Evolutionary conservation across 2,113 vertebrate genomes (phyloP).

Genomic region (Collichthys lucidus): DNA sequence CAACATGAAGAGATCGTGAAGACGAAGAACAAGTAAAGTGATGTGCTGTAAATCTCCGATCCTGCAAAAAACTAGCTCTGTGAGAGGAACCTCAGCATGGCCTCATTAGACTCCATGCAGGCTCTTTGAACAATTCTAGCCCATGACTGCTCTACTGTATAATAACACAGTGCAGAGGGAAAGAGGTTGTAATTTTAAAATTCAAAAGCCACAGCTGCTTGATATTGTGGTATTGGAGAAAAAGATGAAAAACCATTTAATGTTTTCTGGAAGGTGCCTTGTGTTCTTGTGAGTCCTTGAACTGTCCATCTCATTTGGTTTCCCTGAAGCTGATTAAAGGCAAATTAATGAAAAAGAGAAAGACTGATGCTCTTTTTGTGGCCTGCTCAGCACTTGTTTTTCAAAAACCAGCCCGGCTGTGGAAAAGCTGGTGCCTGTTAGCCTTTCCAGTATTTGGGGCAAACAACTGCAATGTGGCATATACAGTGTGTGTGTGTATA

Average conservation of each 20-base stretch:
- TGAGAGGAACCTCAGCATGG: not conserved
- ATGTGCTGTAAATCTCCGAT: too few species aligned
- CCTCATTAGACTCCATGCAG: too few species aligned
- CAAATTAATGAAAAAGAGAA: slow-evolving; percentile 2
- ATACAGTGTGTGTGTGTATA: too few species aligned
- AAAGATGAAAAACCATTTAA: slow-evolving; percentile 29
- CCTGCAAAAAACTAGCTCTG: not conserved
- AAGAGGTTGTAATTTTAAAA: slow-evolving; percentile 54
- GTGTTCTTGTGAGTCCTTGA: slow-evolving; percentile 5
- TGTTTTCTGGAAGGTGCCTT: slow-evolving; percentile 34
- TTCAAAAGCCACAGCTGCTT: slow-evolving; percentile 51
- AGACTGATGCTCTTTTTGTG: slow-evolving; percentile 3
- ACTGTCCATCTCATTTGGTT: slow-evolving; percentile 4
- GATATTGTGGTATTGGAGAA: slow-evolving; percentile 43
- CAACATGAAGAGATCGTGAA: too few species aligned
- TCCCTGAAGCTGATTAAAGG: slow-evolving; percentile 16
- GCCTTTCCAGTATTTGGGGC: too few species aligned
- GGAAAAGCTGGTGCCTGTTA: not conserved
- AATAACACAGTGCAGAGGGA: slow-evolving; percentile 29
- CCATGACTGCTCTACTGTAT: slow-evolving; percentile 17
- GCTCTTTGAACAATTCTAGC: slow-evolving; percentile 37
- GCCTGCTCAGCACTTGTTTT: not conserved
- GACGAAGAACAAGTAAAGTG: too few species aligned
- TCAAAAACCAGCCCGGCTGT: not conserved
- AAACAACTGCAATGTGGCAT: too few species aligned